These are phyloP conservation scores for Eupithecia pulchellata DNA, from an alignment of 2,888 invertebrate genomes.

Conservation along the genomic window DNA sequence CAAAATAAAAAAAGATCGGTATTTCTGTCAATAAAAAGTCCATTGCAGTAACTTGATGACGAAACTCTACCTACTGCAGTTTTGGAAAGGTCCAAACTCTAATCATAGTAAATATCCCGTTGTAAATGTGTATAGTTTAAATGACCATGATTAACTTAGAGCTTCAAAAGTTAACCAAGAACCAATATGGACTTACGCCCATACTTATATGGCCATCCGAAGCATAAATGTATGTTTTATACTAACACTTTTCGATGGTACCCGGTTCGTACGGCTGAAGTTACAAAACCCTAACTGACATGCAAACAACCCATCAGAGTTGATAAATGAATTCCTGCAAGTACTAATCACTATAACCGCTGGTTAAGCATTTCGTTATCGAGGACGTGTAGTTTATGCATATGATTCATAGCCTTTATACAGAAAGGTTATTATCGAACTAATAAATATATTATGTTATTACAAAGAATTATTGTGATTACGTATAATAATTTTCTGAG, in stretches of 20 bases:
- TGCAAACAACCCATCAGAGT: constrained; percentile 25
- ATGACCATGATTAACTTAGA: too few relatives aligned
- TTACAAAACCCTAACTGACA: constrained; percentile 6
- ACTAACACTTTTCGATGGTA: background rate
- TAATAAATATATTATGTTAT: background rate
- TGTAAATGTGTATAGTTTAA: too few relatives aligned
- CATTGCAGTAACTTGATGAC: too few relatives aligned
- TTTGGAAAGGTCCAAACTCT: too few relatives aligned
- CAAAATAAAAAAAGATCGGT: too few relatives aligned
- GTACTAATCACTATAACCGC: constrained; percentile 17
- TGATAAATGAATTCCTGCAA: constrained; percentile 23
- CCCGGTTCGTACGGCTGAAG: background rate
- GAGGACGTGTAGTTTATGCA: background rate
- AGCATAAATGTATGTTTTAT: background rate
- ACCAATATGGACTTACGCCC: background rate
- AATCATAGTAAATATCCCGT: too few relatives aligned
- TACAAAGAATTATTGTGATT: background rate
- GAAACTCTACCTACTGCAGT: too few relatives aligned
- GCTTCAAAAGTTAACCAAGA: background rate
- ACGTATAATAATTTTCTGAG: background rate
- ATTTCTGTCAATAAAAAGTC: too few relatives aligned
- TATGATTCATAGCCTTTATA: constrained; percentile 6
- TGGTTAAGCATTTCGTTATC: constrained; percentile 16
- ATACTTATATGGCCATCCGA: too few relatives aligned
- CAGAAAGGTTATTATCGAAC: background rate